phyloP scores from a whole-genome alignment of 2,797 vertebrate species.

The Anguilla megastoma region DNA sequence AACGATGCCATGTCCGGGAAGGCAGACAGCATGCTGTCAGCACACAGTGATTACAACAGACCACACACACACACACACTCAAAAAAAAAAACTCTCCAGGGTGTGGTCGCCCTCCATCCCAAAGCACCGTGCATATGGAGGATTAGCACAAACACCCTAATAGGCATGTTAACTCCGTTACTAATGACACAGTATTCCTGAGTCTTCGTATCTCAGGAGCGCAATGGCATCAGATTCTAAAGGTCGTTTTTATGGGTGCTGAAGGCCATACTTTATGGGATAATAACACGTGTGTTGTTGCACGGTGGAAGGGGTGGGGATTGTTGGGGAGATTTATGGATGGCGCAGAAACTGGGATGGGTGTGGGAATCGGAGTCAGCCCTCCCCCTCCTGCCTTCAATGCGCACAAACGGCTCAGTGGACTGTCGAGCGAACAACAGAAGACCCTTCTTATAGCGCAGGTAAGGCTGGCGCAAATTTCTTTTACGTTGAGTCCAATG shows the following conservation, averaged over 20 bases:
- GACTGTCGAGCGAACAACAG: constrained; percentile 15
- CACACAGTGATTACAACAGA: neutral
- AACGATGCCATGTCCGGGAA: neutral
- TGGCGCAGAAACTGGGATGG: constrained; percentile 20
- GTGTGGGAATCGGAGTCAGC: constrained; percentile 12
- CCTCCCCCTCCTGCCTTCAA: constrained; percentile 40
- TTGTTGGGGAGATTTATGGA: constrained; percentile 23
- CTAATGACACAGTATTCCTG: neutral
- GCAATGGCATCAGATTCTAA: neutral
- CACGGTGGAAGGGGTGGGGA: constrained; percentile 17
- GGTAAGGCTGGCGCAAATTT: constrained; percentile 57
- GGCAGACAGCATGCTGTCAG: neutral
- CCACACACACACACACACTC: neutral
- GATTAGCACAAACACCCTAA: neutral
- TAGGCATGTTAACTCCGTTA: neutral
- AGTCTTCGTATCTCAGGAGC: neutral
- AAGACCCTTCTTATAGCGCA: constrained; percentile 46
- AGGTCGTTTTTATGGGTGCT: constrained; percentile 40
- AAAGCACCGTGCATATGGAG: neutral
- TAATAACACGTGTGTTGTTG: constrained; percentile 39
- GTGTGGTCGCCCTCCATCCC: neutral
- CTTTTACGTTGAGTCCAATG: neutral
- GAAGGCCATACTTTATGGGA: constrained; percentile 46
- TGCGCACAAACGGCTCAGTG: constrained; percentile 45
- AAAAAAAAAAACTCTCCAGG: neutral